phyloP scores from a whole-genome alignment of 2,113 vertebrate species.

The Telmatochromis brachygnathus region DNA sequence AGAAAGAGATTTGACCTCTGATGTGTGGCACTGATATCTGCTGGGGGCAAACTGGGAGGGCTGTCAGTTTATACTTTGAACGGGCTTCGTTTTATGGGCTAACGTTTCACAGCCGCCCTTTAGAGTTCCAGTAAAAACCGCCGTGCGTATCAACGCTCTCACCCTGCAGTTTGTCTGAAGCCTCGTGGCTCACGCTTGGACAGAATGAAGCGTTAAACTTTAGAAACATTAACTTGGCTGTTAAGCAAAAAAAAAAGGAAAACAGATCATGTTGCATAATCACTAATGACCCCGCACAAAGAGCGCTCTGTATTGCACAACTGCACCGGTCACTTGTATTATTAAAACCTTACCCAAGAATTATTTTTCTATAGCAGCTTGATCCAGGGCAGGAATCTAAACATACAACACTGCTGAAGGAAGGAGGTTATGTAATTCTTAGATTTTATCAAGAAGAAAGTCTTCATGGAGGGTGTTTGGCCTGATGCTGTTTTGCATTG shows the following conservation, averaged over 20 bases:
- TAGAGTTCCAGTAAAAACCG: background rate
- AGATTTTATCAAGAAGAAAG: background rate
- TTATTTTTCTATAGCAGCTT: constrained; percentile 33
- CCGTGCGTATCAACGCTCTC: background rate
- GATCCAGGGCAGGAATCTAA: constrained; percentile 27
- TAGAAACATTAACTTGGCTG: constrained; percentile 24
- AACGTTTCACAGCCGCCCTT: background rate
- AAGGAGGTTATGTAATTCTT: background rate
- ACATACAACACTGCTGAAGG: background rate
- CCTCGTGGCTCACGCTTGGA: background rate
- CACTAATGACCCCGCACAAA: constrained; percentile 44
- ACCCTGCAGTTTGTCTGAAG: background rate
- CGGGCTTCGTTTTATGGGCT: background rate
- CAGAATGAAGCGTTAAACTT: constrained; percentile 11
- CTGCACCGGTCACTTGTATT: constrained; percentile 18
- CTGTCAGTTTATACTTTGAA: background rate
- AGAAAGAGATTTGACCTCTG: constrained; percentile 45
- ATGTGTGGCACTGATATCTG: background rate
- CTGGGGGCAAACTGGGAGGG: background rate
- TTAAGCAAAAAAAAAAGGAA: constrained; percentile 18
- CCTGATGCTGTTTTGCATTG: background rate
- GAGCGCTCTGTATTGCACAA: constrained; percentile 46
- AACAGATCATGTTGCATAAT: constrained; percentile 54
- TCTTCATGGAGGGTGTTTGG: background rate
- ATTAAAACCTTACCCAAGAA: constrained; percentile 32